These are phyloP conservation scores for Drosophila kurseongensis DNA, from an alignment of 1,140 invertebrate species.

Conservation along the genomic window DNA sequence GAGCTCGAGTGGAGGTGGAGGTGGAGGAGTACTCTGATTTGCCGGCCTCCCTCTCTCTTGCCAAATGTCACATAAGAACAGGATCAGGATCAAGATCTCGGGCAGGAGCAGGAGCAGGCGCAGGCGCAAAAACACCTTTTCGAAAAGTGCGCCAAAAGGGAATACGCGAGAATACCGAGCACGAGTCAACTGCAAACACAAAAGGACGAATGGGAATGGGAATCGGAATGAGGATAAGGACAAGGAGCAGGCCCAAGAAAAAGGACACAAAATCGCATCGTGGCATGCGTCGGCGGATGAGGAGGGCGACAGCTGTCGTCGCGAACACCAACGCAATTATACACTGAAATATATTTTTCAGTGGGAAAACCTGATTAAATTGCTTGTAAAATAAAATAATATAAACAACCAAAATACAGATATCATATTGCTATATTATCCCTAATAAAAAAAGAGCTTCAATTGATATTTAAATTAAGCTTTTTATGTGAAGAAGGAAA, in stretches of 20 bases:
- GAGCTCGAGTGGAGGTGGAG: constrained; percentile 5
- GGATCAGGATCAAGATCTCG: background rate
- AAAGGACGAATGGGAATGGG: constrained; percentile 15
- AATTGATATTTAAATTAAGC: too few relatives aligned
- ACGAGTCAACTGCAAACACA: constrained; percentile 33
- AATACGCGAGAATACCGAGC: constrained; percentile 14
- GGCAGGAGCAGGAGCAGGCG: constrained; percentile 4
- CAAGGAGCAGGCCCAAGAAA: constrained; percentile 31
- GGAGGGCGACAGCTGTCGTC: constrained; percentile 58
- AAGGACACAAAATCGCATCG: constrained; percentile 47
- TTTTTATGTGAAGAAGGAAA: too few relatives aligned
- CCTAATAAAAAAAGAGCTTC: too few relatives aligned
- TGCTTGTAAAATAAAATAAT: background rate
- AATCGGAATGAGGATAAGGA: background rate
- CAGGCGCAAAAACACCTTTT: constrained; percentile 39
- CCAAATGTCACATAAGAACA: constrained; percentile 60
- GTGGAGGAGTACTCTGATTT: constrained; percentile 52
- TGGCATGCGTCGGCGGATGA: constrained; percentile 42
- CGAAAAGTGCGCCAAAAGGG: constrained; percentile 56
- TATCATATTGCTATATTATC: background rate
- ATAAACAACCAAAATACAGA: background rate
- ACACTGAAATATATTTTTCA: constrained; percentile 2
- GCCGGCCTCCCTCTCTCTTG: constrained; percentile 22
- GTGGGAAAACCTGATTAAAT: background rate
- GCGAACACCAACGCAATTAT: constrained; percentile 38